A percentile compares a stretch with the other conserved stretches of the same genome.
Evolutionary conservation across 2,113 vertebrate genomes (phyloP).

Genomic region (Orientallactaga bullata): DNA sequence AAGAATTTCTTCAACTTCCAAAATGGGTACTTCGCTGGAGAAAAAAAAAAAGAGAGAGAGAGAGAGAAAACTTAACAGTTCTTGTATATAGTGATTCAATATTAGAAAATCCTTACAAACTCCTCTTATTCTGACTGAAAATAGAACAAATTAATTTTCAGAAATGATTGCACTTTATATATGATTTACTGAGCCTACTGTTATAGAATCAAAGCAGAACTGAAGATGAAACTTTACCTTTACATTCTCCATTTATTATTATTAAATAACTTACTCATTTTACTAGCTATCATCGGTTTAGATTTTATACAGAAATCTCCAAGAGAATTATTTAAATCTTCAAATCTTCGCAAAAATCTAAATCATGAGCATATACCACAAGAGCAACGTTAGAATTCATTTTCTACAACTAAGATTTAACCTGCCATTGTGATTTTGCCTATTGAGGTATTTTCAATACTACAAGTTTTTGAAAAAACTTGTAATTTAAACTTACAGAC

Average conservation of each 20-base stretch:
- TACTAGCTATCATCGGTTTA: background rate
- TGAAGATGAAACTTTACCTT: background rate
- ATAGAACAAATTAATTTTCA: background rate
- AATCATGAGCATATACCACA: background rate
- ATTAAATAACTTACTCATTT: background rate
- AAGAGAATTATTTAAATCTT: background rate
- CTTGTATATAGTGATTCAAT: background rate
- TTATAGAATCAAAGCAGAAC: background rate
- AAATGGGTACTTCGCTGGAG: background rate
- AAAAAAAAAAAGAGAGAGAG: conserved; percentile 21
- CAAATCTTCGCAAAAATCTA: background rate
- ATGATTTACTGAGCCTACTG: background rate
- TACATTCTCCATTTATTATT: background rate
- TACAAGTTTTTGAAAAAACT: background rate
- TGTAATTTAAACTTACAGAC: background rate
- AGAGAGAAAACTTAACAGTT: background rate
- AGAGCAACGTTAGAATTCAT: background rate
- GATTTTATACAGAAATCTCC: background rate
- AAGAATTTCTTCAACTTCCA: background rate
- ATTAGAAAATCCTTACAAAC: background rate
- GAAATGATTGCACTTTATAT: background rate
- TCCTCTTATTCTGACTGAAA: background rate
- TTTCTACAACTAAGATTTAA: background rate
- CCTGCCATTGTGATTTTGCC: accelerated
- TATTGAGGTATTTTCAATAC: background rate